Evolutionary conservation across 1,140 invertebrate genomes (phyloP).

Genomic region (Drosophila yakuba): DNA sequence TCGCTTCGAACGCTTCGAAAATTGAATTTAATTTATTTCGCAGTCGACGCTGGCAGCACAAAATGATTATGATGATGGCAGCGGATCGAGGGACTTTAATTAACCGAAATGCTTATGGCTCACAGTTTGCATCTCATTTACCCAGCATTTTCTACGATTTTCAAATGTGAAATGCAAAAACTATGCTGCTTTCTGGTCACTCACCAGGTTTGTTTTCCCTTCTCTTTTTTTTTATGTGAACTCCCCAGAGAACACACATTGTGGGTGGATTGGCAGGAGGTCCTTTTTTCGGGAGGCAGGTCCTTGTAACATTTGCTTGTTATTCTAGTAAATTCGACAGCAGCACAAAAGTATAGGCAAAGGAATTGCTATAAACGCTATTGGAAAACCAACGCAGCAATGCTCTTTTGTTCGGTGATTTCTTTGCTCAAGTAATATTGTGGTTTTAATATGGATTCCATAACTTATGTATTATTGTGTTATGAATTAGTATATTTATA

Average conservation of each 20-base stretch:
- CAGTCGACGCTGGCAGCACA: slow-evolving; percentile 34
- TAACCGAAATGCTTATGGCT: slow-evolving; percentile 8
- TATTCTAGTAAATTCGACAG: slow-evolving; percentile 9
- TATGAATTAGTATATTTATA: no score
- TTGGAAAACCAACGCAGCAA: neutral
- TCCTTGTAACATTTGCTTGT: slow-evolving; percentile 10
- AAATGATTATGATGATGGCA: slow-evolving; percentile 5
- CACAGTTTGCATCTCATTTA: slow-evolving; percentile 8
- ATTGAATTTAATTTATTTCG: slow-evolving; percentile 79
- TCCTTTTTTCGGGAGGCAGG: neutral
- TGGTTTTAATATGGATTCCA: neutral
- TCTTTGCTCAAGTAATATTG: no score
- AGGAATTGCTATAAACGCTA: neutral
- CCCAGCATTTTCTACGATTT: neutral
- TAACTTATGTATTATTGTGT: no score
- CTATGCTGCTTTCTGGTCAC: neutral
- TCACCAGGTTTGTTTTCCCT: neutral
- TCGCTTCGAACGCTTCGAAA: slow-evolving; percentile 54
- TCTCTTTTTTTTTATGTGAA: neutral
- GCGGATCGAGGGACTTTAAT: slow-evolving; percentile 12
- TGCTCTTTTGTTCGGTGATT: neutral
- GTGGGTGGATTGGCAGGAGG: neutral
- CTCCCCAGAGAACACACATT: neutral
- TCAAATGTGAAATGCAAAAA: neutral
- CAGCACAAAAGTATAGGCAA: slow-evolving; percentile 6